A percentile compares a stretch with the other conserved stretches of the same genome.
Conservation (phyloP, 2,113 vertebrate species). For the Cariama cristata region DNA sequence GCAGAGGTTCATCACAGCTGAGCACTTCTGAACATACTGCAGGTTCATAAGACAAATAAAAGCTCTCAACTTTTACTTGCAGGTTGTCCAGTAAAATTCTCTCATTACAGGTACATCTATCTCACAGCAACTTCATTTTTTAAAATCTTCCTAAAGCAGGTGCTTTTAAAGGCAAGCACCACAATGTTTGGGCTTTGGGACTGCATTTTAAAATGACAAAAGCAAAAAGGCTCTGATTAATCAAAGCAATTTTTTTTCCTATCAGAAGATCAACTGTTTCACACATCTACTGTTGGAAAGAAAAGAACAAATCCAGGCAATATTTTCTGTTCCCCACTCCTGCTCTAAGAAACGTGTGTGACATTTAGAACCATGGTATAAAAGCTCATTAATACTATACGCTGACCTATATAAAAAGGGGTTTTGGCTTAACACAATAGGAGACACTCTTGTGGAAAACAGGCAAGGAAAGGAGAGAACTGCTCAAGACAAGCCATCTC, state of each 20-base stretch:
- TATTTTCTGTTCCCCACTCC: neutral
- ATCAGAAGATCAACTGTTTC: neutral
- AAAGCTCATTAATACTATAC: constrained; percentile 34
- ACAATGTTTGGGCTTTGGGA: neutral
- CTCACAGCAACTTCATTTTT: neutral
- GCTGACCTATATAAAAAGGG: constrained; percentile 32
- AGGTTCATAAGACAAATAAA: neutral
- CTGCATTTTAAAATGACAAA: neutral
- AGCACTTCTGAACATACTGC: neutral
- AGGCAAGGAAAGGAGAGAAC: neutral
- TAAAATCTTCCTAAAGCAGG: neutral
- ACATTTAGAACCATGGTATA: neutral
- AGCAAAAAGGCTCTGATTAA: neutral
- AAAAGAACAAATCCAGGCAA: neutral
- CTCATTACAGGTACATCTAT: fast-evolving
- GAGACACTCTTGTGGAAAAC: neutral
- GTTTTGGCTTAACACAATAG: constrained; percentile 41
- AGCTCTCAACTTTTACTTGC: neutral
- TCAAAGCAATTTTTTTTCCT: neutral
- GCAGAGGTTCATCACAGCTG: neutral
- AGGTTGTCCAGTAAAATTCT: neutral
- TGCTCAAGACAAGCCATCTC: constrained; percentile 7
- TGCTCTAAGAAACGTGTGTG: neutral
- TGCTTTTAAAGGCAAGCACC: neutral
- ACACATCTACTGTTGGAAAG: neutral